Percentiles rank a stretch among this genome's conserved stretches.
These are phyloP conservation scores for Carollia perspicillata DNA, from an alignment of 2,113 vertebrate species.

Conservation along the genomic window DNA sequence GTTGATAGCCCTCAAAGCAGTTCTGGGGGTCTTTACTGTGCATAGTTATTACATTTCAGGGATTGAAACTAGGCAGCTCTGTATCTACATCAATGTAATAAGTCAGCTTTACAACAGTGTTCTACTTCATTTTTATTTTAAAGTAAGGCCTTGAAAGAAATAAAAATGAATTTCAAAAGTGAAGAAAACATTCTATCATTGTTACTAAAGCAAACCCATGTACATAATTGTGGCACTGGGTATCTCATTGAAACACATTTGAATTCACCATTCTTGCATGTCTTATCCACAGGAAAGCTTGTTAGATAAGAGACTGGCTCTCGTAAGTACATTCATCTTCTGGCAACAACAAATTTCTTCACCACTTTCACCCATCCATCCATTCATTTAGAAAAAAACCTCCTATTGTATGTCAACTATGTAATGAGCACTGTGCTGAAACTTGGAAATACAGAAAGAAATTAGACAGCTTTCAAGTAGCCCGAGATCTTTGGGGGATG, in stretches of 20 bases:
- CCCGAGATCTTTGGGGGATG: neutral
- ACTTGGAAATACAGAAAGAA: neutral
- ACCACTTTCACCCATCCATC: neutral
- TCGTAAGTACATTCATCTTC: neutral
- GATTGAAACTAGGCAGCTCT: neutral
- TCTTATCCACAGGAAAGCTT: neutral
- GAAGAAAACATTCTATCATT: neutral
- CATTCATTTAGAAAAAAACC: neutral
- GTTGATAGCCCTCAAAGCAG: neutral
- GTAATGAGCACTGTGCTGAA: neutral
- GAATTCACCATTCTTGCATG: neutral
- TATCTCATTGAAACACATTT: neutral
- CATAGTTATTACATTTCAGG: neutral
- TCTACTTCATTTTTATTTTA: constrained; percentile 30
- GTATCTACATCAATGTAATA: neutral
- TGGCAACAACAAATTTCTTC: neutral
- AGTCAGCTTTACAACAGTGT: neutral
- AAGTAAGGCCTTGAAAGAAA: constrained; percentile 30
- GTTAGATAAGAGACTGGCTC: neutral
- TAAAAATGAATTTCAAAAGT: constrained; percentile 44
- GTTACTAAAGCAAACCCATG: neutral
- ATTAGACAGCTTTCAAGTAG: neutral
- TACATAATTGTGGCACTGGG: neutral
- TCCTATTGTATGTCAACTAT: neutral
- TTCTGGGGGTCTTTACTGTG: neutral